Evolutionary conservation across 2,888 invertebrate species (phyloP).

Genomic region (Chydorus sphaericus): DNA sequence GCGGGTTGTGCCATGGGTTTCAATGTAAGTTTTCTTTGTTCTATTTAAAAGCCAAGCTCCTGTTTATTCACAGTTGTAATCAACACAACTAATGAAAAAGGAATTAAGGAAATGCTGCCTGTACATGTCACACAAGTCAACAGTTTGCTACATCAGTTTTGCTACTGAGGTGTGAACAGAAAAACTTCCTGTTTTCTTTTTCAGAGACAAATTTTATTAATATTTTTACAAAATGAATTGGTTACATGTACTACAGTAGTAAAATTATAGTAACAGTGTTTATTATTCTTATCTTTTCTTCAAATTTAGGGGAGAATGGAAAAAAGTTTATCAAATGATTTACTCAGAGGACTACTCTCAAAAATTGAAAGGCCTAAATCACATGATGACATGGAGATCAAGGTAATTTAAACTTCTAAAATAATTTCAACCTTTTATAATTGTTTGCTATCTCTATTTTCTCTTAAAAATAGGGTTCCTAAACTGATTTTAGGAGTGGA

Average conservation of each 20-base stretch:
- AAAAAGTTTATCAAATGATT: constrained; percentile 1
- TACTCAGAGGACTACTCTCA: not conserved
- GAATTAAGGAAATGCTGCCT: no score
- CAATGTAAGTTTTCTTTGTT: not conserved
- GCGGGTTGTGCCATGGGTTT: constrained; percentile 8
- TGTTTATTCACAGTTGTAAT: no score
- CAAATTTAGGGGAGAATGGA: constrained; percentile 6
- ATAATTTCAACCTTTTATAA: not conserved
- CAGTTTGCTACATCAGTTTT: no score
- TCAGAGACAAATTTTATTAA: no score
- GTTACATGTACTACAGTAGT: no score
- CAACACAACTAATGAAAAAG: no score
- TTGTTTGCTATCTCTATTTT: not conserved
- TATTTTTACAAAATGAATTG: no score
- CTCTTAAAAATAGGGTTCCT: constrained; percentile 11
- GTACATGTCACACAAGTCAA: no score
- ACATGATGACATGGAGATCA: constrained; percentile 4
- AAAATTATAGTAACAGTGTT: not conserved
- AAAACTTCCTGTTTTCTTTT: no score
- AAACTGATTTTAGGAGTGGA: constrained; percentile 7
- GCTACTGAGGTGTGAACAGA: no score
- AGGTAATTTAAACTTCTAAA: not conserved
- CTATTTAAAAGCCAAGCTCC: no score
- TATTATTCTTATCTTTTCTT: not conserved
- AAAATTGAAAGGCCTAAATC: not conserved